These are phyloP conservation scores for Poecilus cupreus DNA, from an alignment of 2,888 invertebrate genomes.

Conservation along the genomic window DNA sequence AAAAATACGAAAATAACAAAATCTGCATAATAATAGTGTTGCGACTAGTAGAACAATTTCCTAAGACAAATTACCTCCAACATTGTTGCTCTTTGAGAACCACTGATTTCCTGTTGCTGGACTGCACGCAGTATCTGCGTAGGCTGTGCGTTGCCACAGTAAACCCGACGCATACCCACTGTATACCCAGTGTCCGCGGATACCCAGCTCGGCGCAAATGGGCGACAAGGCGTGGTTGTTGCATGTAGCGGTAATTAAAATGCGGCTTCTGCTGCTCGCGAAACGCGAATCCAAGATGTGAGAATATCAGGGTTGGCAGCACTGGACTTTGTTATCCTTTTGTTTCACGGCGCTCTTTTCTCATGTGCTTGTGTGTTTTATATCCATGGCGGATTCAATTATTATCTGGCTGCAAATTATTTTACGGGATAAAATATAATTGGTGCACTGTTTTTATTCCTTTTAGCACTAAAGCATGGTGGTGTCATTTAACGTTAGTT, in stretches of 20 bases:
- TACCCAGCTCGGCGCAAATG: conserved; percentile 37
- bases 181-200: conserved; percentile 9
- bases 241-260: conserved; percentile 53
- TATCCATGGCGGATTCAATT: not conserved
- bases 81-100: not conserved
- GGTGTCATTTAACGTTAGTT: too few species aligned
- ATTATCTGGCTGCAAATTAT: not conserved
- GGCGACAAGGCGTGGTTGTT: conserved; percentile 57
- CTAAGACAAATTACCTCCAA: not conserved
- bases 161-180: not conserved
- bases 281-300: conserved; percentile 19
- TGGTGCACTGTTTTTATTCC: too few species aligned
- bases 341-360: not conserved
- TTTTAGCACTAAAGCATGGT: too few species aligned
- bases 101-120: conserved; percentile 8
- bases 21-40: too few species aligned
- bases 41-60: too few species aligned
- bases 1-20: too few species aligned
- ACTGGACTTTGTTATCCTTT: not conserved
- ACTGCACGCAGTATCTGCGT: conserved; percentile 32
- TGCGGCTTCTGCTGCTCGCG: conserved; percentile 42
- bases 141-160: conserved; percentile 19
- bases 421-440: too few species aligned
- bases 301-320: not conserved
- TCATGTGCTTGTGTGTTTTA: not conserved